phyloP scores from a whole-genome alignment of 2,113 vertebrate species.

The Spizaetus ornatus region DNA sequence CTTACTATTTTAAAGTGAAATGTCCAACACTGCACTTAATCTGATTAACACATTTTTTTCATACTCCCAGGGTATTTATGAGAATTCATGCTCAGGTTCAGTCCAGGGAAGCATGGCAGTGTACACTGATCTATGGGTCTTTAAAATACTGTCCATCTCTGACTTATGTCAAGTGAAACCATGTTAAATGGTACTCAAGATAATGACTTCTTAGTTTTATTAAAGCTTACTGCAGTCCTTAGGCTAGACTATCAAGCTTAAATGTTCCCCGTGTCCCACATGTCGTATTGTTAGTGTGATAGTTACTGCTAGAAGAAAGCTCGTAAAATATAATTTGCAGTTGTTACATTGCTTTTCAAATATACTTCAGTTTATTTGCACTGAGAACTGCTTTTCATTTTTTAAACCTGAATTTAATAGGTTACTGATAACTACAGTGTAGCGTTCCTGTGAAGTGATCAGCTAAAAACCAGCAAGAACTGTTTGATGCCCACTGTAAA shows the following conservation, averaged over 20 bases:
- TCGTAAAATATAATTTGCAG: background rate
- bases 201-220: background rate
- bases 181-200: background rate
- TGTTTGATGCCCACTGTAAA: background rate
- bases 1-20: background rate
- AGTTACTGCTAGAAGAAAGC: background rate
- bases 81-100: background rate
- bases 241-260: background rate
- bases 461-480: background rate
- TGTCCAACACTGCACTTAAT: background rate
- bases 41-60: background rate
- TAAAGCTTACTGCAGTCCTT: background rate
- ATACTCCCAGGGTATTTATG: background rate
- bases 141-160: background rate
- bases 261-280: background rate
- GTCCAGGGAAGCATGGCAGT: background rate
- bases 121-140: background rate
- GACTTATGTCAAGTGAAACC: background rate
- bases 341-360: background rate
- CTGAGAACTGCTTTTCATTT: slow-evolving; percentile 1
- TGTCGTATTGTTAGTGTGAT: background rate
- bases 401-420: background rate
- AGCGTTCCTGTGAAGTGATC: background rate
- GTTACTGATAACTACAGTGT: background rate
- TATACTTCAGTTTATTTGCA: background rate